These are phyloP conservation scores for Thelaira solivaga DNA, from an alignment of 2,888 invertebrate genomes.

Conservation along the genomic window DNA sequence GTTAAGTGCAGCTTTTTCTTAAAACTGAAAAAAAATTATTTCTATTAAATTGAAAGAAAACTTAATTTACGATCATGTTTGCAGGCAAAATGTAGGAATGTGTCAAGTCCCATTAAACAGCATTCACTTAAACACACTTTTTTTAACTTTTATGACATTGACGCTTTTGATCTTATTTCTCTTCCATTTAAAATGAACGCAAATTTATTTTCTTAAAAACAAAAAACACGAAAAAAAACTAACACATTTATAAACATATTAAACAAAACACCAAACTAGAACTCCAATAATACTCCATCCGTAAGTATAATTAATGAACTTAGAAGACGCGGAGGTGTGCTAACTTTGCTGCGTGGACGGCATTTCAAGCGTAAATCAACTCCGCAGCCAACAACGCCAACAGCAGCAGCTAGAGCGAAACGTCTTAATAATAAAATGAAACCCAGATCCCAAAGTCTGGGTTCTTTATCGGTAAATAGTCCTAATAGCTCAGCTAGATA, in stretches of 20 bases:
- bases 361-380: conserved; percentile 75
- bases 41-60: too few relatives aligned
- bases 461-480: conserved; percentile 77
- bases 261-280: conserved; percentile 48
- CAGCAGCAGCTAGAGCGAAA: conserved; percentile 67
- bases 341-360: conserved; percentile 75
- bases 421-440: conserved; percentile 70
- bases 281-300: conserved; percentile 67
- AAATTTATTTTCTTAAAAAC: conserved; percentile 31
- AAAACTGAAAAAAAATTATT: too few relatives aligned
- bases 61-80: conserved; percentile 40
- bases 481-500: conserved; percentile 68
- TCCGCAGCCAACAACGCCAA: conserved; percentile 74
- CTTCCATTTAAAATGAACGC: conserved; percentile 23
- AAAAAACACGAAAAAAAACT: conserved; percentile 22
- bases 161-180: conserved; percentile 35
- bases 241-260: conserved; percentile 25
- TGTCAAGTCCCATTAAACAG: neutral
- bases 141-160: neutral
- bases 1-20: too few relatives aligned
- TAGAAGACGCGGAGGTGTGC: conserved; percentile 75
- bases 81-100: neutral
- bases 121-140: too few relatives aligned
- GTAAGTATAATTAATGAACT: conserved; percentile 74
- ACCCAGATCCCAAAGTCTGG: conserved; percentile 75